phyloP scores from a whole-genome alignment of 2,888 invertebrate species.

The Catocala nupta region DNA sequence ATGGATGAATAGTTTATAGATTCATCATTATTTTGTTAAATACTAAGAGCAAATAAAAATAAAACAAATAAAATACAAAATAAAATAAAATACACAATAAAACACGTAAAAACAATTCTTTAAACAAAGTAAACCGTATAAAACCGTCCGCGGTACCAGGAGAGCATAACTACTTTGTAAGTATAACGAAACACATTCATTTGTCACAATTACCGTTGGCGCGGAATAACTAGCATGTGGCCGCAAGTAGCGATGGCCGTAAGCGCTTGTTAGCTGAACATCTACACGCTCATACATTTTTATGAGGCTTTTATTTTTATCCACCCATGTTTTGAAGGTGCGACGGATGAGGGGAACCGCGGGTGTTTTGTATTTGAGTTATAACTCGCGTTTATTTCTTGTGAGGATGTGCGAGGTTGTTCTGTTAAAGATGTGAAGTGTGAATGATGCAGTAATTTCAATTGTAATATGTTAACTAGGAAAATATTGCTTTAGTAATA shows the following conservation, averaged over 20 bases:
- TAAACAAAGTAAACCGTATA: not conserved
- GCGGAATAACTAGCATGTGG: constrained; percentile 81
- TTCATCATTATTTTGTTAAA: too few species aligned
- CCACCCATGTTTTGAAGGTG: constrained; percentile 76
- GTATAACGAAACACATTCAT: constrained; percentile 74
- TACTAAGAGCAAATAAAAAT: too few species aligned
- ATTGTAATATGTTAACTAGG: too few species aligned
- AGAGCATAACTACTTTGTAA: constrained; percentile 51
- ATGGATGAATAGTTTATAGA: too few species aligned
- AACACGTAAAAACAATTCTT: constrained; percentile 6
- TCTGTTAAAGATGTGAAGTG: too few species aligned
- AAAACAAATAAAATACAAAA: too few species aligned
- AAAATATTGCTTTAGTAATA: too few species aligned
- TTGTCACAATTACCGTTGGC: constrained; percentile 83
- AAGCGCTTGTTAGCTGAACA: constrained; percentile 78
- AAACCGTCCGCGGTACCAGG: constrained; percentile 12
- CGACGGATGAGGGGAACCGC: constrained; percentile 22
- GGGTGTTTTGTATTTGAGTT: constrained; percentile 22
- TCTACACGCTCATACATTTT: constrained; percentile 83
- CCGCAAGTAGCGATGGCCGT: constrained; percentile 47
- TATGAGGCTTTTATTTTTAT: constrained; percentile 80
- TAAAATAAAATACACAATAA: constrained; percentile 1
- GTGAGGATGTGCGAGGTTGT: too few species aligned
- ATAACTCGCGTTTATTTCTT: constrained; percentile 1
- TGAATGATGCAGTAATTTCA: too few species aligned